These are phyloP conservation scores for Hybos culiciformis DNA, from an alignment of 2,888 invertebrate genomes.

Conservation along the genomic window DNA sequence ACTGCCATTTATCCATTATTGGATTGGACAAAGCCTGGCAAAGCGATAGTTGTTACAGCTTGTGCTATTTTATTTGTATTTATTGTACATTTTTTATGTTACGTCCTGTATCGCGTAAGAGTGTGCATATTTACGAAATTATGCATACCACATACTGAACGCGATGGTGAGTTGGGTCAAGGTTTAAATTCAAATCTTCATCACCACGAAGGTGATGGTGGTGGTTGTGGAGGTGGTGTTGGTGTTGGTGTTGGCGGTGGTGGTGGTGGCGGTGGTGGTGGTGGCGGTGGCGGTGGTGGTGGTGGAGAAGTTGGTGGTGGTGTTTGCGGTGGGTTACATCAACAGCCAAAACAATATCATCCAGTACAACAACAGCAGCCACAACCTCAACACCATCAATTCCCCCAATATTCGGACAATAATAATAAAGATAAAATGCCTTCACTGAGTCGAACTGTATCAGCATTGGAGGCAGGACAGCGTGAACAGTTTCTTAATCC, in stretches of 20 bases:
- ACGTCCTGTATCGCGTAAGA: slow-evolving; percentile 40
- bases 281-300: slow-evolving; percentile 22
- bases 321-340: slow-evolving; percentile 5
- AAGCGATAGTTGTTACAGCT: slow-evolving; percentile 42
- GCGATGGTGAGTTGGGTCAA: slow-evolving; percentile 32
- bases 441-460: slow-evolving; percentile 31
- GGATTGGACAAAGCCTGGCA: slow-evolving; percentile 56
- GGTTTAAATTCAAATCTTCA: slow-evolving; percentile 27
- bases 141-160: slow-evolving; percentile 32
- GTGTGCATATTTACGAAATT: slow-evolving; percentile 35
- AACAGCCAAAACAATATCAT: slow-evolving; percentile 11
- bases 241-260: neutral
- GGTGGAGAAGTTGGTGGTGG: slow-evolving; percentile 10
- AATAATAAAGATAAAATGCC: slow-evolving; percentile 22
- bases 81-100: slow-evolving; percentile 45
- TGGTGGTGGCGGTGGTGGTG: slow-evolving; percentile 7
- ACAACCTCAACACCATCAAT: slow-evolving; percentile 10
- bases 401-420: slow-evolving; percentile 15
- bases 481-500: slow-evolving; percentile 36
- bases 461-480: slow-evolving; percentile 33
- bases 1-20: slow-evolving; percentile 60
- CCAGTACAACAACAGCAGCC: slow-evolving; percentile 14
- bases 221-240: neutral
- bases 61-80: slow-evolving; percentile 45
- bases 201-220: slow-evolving; percentile 2